Base-by-base conservation (phyloP, 2,888 invertebrate species). In the Drosophila limbata region DNA sequence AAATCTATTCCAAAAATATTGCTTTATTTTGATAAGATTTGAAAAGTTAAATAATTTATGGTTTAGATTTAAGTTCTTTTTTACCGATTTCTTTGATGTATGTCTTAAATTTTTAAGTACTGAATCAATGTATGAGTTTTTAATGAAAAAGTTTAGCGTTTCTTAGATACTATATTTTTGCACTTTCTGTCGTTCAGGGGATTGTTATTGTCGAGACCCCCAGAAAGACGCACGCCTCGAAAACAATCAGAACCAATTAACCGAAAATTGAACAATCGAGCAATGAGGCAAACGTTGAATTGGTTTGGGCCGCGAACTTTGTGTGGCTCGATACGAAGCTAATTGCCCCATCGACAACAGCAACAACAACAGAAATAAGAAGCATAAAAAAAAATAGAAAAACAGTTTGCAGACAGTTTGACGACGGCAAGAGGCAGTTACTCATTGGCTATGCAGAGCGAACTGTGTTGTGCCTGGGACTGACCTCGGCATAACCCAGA, bases 181-280 rank as follows among this genome's bases (percentile, higher is more conserved):
- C 33, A 31, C 5, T 52, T 25, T 28, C 10, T 42, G 13, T 0
- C 4, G 31, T 11, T 40, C 39, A 6, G n/a, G 28, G 31, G 17
- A 47, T 59, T 60, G 39, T 60, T 31, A 60, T 47, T 59, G 39
- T 33, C 15, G 15, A 51, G 60, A 60, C 42, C 37, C 33, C 62
- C 62, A 31, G 40, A 50, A 47, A 70, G 62, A 69, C 67, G 78
- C 86, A 89, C 90, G 84, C 89, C 90, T 81, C 65, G 78, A 80
- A 85, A 85, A 82, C 85, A 90, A 88, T 89, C 88, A 81, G 73
- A 79, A 77, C 83, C 89, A 88, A 90, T 90, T 90, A 90, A 89
- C 84, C 84, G 81, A 89, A 88, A 87, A 79, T 84, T 73, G 77
- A 78, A 83, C 83, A 90, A 83, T 88, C 86, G 81, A 72, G 57